A percentile compares a stretch with the other conserved stretches of the same genome.
phyloP scores from a whole-genome alignment of 2,888 invertebrate species.

The Ligdia adustata region DNA sequence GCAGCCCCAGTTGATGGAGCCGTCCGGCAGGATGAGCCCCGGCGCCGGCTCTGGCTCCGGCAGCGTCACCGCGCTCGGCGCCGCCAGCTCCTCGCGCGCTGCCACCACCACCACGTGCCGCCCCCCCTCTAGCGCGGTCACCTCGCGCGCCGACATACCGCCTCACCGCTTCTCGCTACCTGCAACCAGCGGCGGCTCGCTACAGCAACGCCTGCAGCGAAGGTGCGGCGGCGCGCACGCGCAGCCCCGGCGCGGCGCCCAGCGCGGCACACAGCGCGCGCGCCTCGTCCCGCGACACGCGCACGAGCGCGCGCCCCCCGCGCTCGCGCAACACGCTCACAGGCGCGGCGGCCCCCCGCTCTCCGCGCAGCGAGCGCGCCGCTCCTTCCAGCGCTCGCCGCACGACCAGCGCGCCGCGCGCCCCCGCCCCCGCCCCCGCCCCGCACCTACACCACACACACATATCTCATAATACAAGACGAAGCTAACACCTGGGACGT shows the following conservation, averaged over 20 bases:
- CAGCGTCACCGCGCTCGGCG: slow-evolving; percentile 87
- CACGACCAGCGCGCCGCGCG: slow-evolving; percentile 40
- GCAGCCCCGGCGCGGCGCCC: slow-evolving; percentile 4
- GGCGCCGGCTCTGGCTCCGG: slow-evolving; percentile 90
- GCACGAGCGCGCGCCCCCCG: slow-evolving; percentile 45
- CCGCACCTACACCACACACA: slow-evolving; percentile 27
- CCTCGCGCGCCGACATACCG: background rate
- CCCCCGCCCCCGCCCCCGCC: slow-evolving; percentile 22
- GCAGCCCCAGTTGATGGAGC: slow-evolving; percentile 98
- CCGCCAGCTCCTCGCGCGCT: slow-evolving; percentile 89
- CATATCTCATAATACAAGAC: no score
- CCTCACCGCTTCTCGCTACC: background rate
- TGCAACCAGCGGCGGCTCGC: background rate
- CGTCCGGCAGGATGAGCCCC: slow-evolving; percentile 92
- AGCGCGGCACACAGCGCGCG: slow-evolving; percentile 40
- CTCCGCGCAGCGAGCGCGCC: slow-evolving; percentile 41
- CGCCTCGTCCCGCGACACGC: slow-evolving; percentile 8
- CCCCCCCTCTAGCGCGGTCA: slow-evolving; percentile 75
- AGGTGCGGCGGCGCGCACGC: slow-evolving; percentile 27
- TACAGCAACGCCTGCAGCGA: slow-evolving; percentile 21
- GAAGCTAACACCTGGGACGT: no score
- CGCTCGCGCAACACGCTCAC: slow-evolving; percentile 46
- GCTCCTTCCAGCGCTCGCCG: slow-evolving; percentile 24
- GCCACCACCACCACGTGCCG: slow-evolving; percentile 94
- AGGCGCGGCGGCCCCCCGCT: slow-evolving; percentile 35